These are phyloP conservation scores for Chionoecetes opilio DNA, from an alignment of 1,140 invertebrate genomes.

Conservation along the genomic window DNA sequence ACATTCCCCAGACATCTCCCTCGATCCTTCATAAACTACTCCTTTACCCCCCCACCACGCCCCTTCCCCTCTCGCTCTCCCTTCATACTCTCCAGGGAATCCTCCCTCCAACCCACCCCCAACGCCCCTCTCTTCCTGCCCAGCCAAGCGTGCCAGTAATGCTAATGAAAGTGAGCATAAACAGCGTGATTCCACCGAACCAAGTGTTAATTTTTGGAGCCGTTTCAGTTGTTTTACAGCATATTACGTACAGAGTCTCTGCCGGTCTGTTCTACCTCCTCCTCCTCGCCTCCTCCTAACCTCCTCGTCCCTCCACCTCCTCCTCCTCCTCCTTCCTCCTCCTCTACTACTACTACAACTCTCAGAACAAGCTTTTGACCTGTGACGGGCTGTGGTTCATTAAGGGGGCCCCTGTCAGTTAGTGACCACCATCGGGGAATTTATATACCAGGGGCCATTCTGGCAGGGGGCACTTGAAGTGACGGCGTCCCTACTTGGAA, in stretches of 20 bases:
- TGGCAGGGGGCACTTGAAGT: no score
- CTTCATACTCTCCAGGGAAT: not conserved
- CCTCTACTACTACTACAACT: no score
- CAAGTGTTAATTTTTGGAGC: not conserved
- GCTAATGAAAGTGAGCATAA: not conserved
- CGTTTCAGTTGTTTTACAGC: not conserved
- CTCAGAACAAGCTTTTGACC: no score
- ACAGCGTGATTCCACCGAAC: not conserved
- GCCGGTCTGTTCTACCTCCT: not conserved
- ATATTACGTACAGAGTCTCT: slow-evolving; percentile 3
- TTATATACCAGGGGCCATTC: no score
- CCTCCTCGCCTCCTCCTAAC: not conserved
- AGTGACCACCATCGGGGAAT: no score
- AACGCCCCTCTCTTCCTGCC: not conserved
- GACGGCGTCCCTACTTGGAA: no score
- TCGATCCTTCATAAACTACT: no score
- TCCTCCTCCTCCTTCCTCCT: slow-evolving; percentile 1
- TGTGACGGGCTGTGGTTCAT: no score
- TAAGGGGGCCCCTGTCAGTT: no score
- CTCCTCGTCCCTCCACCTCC: not conserved
- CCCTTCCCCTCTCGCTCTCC: no score
- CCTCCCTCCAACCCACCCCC: not conserved
- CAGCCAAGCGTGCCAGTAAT: not conserved
- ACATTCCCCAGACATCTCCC: no score
- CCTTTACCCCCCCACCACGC: no score